phyloP scores from a whole-genome alignment of 1,140 invertebrate species.

The Fopius arisanus region DNA sequence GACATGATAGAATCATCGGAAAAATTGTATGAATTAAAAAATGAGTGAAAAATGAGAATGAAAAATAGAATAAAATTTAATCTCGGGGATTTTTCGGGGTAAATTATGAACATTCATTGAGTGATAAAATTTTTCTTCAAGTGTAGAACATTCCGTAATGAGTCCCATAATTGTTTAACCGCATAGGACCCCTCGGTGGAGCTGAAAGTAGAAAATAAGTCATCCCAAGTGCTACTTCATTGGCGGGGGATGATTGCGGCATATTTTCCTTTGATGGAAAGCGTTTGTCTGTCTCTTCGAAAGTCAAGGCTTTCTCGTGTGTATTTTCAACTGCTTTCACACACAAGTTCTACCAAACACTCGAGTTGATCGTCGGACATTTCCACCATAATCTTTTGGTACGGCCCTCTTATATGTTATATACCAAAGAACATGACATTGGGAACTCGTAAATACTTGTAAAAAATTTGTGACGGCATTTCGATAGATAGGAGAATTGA shows the following conservation, averaged over 20 bases:
- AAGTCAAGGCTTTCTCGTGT: background rate
- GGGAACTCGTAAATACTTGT: background rate
- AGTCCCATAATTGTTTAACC: constrained; percentile 9
- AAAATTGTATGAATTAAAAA: too few relatives aligned
- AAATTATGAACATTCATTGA: too few relatives aligned
- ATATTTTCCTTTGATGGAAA: constrained; percentile 14
- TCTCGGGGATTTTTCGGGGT: too few relatives aligned
- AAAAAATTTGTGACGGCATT: background rate
- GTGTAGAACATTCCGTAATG: background rate
- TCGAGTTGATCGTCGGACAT: background rate
- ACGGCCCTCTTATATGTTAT: background rate
- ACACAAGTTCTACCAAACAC: background rate
- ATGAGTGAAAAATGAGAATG: too few relatives aligned
- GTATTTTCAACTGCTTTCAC: background rate
- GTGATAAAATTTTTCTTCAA: background rate
- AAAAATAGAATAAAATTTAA: too few relatives aligned
- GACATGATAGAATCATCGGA: too few relatives aligned
- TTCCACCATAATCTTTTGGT: background rate
- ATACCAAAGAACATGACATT: background rate
- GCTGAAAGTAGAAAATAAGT: constrained; percentile 27
- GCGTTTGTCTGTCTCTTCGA: background rate
- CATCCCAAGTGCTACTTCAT: constrained; percentile 28
- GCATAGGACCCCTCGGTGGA: background rate
- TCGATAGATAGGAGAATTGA: background rate
- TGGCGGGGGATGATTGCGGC: constrained; percentile 22